Evolutionary conservation across 2,113 vertebrate genomes (phyloP).

Genomic region (Scophthalmus maximus): DNA sequence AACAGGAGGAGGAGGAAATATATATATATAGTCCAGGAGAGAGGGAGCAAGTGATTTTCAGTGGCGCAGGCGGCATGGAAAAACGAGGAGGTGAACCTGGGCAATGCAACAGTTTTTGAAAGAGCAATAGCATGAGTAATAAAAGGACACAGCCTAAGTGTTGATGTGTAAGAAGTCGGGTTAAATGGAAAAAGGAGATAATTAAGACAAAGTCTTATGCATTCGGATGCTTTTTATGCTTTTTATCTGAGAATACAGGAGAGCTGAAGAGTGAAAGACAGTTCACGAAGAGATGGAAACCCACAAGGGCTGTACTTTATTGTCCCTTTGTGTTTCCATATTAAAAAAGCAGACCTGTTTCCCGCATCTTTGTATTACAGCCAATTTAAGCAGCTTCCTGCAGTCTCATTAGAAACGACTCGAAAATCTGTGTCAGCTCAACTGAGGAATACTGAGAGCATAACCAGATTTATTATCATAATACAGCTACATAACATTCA

Average conservation of each 20-base stretch:
- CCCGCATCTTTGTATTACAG: slow-evolving; percentile 32
- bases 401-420: slow-evolving; percentile 59
- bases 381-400: slow-evolving; percentile 58
- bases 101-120: slow-evolving; percentile 30
- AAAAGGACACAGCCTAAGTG: neutral
- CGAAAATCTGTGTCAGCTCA: slow-evolving; percentile 63
- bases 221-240: slow-evolving; percentile 8
- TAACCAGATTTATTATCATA: slow-evolving; percentile 56
- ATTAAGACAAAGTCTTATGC: neutral
- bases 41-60: slow-evolving; percentile 18
- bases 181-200: slow-evolving; percentile 2
- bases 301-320: slow-evolving; percentile 40
- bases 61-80: neutral
- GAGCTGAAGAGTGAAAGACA: slow-evolving; percentile 26
- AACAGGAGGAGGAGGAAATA: slow-evolving; percentile 35
- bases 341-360: slow-evolving; percentile 59
- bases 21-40: slow-evolving; percentile 7
- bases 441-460: slow-evolving; percentile 37
- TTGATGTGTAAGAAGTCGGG: slow-evolving; percentile 9
- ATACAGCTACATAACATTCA: slow-evolving; percentile 53
- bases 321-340: slow-evolving; percentile 49
- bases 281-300: slow-evolving; percentile 26
- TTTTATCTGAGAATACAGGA: slow-evolving; percentile 11
- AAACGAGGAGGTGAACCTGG: slow-evolving; percentile 10
- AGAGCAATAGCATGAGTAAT: slow-evolving; percentile 34